phyloP scores from a whole-genome alignment of 1,140 invertebrate species.

The Zaprionus ornatus region DNA sequence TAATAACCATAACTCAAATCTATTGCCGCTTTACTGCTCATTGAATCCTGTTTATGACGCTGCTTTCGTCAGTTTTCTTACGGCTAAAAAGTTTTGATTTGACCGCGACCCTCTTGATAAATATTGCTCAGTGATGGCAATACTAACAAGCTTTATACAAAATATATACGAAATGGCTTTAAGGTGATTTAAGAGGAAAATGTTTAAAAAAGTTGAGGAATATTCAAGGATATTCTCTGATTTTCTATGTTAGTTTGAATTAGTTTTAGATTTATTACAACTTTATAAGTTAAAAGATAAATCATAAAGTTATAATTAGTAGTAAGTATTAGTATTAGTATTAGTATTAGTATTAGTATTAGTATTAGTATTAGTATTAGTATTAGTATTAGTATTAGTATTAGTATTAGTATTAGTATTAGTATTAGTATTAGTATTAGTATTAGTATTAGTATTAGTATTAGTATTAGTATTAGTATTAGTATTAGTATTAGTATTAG shows the following conservation, averaged over 20 bases:
- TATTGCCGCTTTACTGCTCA: slow-evolving; percentile 80
- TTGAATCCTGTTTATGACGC: slow-evolving; percentile 75
- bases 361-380: too few species aligned
- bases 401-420: too few species aligned
- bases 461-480: too few species aligned
- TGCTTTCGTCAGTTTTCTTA: slow-evolving; percentile 55
- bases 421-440: too few species aligned
- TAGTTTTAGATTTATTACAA: too few species aligned
- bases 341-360: too few species aligned
- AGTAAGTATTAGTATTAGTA: too few species aligned
- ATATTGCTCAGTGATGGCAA: slow-evolving; percentile 10
- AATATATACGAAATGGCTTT: neutral
- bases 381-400: too few species aligned
- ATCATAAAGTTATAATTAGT: too few species aligned
- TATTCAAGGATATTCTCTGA: neutral
- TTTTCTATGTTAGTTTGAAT: neutral
- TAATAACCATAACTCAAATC: slow-evolving; percentile 82
- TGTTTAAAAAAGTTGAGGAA: neutral
- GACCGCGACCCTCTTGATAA: slow-evolving; percentile 32
- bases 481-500: too few species aligned
- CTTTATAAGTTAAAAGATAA: too few species aligned
- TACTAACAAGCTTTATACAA: neutral
- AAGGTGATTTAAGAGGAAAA: neutral
- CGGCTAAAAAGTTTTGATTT: slow-evolving; percentile 63
- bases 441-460: too few species aligned